Percentiles rank a stretch among this genome's conserved stretches.
phyloP scores from a whole-genome alignment of 64 coral and sea anemone genomes.

The Porites lutea region DNA sequence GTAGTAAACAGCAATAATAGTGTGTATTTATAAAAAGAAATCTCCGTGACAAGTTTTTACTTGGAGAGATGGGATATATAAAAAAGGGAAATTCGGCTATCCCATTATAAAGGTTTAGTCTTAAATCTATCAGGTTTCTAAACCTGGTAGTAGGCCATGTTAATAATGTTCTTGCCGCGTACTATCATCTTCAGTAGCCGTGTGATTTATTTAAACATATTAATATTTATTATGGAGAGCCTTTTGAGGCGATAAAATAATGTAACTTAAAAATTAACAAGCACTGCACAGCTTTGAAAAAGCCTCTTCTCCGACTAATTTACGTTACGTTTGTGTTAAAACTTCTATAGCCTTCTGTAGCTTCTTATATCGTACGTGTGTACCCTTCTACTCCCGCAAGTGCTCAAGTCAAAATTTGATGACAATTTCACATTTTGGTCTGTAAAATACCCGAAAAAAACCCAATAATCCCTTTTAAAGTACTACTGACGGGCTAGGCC shows the following conservation, averaged over 20 bases:
- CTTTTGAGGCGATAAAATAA: constrained; percentile 16
- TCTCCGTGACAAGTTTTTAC: neutral
- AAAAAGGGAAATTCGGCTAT: neutral
- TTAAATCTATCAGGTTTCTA: neutral
- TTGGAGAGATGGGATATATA: too few relatives aligned
- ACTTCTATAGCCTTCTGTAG: too few relatives aligned
- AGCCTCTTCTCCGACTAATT: neutral
- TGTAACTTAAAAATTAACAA: neutral
- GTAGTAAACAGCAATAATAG: neutral
- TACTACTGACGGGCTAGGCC: too few relatives aligned
- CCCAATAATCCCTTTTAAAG: too few relatives aligned
- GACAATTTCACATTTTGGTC: too few relatives aligned
- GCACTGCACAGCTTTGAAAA: neutral
- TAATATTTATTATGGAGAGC: constrained; percentile 28
- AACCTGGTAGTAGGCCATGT: too few relatives aligned
- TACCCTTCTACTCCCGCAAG: too few relatives aligned
- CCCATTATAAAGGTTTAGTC: neutral
- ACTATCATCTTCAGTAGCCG: neutral
- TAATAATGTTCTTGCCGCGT: too few relatives aligned
- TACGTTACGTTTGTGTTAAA: neutral
- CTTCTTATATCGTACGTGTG: too few relatives aligned
- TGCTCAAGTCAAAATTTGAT: too few relatives aligned
- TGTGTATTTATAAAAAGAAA: neutral
- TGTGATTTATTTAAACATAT: neutral
- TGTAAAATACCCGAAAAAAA: too few relatives aligned